Percentiles rank a stretch among this genome's conserved stretches.
Evolutionary conservation across 2,113 vertebrate genomes (phyloP).

Genomic region (Himantopus leucocephalus): DNA sequence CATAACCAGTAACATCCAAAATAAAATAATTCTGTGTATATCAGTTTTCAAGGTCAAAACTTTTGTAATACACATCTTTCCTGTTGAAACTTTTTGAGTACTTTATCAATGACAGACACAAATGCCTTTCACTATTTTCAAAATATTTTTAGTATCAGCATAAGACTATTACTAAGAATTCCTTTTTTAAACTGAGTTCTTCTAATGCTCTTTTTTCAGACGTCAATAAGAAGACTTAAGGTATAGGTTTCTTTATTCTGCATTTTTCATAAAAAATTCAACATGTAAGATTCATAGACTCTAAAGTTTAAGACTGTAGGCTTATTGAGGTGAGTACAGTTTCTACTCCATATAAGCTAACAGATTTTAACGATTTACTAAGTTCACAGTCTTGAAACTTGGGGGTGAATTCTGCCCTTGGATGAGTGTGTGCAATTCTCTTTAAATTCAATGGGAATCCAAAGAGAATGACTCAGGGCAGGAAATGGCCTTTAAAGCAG

Average conservation of each 20-base stretch:
- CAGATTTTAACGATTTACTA: background rate
- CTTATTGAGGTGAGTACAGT: background rate
- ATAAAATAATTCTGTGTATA: background rate
- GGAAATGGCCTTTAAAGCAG: constrained; percentile 21
- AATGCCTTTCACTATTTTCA: background rate
- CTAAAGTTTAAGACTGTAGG: background rate
- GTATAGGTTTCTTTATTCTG: background rate
- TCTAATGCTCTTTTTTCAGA: background rate
- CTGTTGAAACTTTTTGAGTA: background rate
- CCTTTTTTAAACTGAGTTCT: background rate
- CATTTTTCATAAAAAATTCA: background rate
- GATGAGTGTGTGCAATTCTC: background rate
- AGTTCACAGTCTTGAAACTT: background rate
- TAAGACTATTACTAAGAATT: background rate
- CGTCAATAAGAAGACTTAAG: background rate
- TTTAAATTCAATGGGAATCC: background rate
- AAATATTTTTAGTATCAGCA: background rate
- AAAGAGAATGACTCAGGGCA: background rate
- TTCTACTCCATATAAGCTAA: background rate
- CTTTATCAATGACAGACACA: background rate
- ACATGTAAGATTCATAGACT: background rate
- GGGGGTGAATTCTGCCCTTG: background rate
- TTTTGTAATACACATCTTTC: background rate
- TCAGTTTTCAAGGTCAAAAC: background rate
- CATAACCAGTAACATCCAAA: background rate